Evolutionary conservation across 2,888 invertebrate genomes (phyloP), one percentile per base, ranked within the genome.

Genomic region (Baccha elongata): DNA sequence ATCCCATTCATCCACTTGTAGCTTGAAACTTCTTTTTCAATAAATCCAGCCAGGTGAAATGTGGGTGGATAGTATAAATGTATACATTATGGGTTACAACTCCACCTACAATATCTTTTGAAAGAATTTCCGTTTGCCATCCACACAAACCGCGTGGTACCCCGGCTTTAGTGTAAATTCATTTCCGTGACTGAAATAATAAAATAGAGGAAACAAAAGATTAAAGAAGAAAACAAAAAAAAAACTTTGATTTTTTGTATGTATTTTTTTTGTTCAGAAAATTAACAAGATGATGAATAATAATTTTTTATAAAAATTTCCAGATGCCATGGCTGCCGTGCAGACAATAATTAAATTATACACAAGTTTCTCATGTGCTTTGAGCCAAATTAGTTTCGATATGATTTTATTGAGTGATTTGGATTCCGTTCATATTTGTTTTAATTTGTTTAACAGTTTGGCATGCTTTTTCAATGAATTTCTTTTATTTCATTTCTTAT

Each of bases 131-230:
- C 80, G 80, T 75, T 81, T 53, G 55, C 62, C 40, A 58, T 68
- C 80, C 50, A 75, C 74, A 53, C 17, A 32, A 60, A 60, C 58
- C 50, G 58, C 37, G 52, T 37, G n/a, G 44, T 40, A 42, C 64
- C n/a, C 55, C 26, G 35, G 35, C 58, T 75, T 19, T 48, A 69
- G 60, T 32, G 80, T 65, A 69, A 74, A 75, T 75, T 58, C 75
- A 81, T 71, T 75, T 81, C 80, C 80, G 75, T 81, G 75, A 75
- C 80, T 75, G 58, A 69, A 81, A 81, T 65, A 65, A 75, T 65
- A 69, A 68, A 55, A 65, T 32, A 55, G 26, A 32, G 26, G n/a
- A 23, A 32, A 19, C 8, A 8, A 40, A 55, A 58, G 15, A 64
- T 6, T 7, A n/a, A 40, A 58, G 37, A 64, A 35, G 29, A 26